A percentile compares a stretch with the other conserved stretches of the same genome.
Conservation (phyloP, 1,140 invertebrate genomes). For the Muscidifurax raptorellus region DNA sequence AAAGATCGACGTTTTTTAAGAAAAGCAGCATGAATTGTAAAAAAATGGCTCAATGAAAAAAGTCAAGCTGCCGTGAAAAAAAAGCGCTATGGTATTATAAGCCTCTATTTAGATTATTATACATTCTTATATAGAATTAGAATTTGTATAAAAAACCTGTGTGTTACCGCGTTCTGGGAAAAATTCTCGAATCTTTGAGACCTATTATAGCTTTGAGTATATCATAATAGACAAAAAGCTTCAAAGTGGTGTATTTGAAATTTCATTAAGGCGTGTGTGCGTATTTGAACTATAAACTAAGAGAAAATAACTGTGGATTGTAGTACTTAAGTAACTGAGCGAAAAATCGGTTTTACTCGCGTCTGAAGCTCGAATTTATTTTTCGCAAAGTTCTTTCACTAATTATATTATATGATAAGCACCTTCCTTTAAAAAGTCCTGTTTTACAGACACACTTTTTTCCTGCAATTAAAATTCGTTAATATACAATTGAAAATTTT, state of each 20-base stretch:
- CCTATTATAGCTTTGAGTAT: neutral
- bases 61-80: neutral
- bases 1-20: neutral
- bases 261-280: neutral
- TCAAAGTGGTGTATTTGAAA: neutral
- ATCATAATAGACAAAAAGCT: neutral
- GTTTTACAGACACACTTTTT: conserved; percentile 1
- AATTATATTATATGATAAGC: neutral
- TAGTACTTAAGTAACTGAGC: neutral
- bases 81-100: neutral
- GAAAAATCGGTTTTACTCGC: neutral
- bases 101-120: neutral
- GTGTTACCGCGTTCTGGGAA: neutral
- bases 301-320: neutral
- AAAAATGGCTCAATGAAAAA: neutral
- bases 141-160: neutral
- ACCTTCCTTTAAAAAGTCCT: conserved; percentile 1
- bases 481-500: neutral
- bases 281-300: neutral
- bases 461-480: neutral
- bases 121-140: neutral
- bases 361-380: neutral
- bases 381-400: neutral
- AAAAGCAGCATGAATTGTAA: too few species aligned
- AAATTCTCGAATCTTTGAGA: neutral